These are phyloP conservation scores for Cydia splendana DNA, from an alignment of 1,140 invertebrate species.

Conservation along the genomic window DNA sequence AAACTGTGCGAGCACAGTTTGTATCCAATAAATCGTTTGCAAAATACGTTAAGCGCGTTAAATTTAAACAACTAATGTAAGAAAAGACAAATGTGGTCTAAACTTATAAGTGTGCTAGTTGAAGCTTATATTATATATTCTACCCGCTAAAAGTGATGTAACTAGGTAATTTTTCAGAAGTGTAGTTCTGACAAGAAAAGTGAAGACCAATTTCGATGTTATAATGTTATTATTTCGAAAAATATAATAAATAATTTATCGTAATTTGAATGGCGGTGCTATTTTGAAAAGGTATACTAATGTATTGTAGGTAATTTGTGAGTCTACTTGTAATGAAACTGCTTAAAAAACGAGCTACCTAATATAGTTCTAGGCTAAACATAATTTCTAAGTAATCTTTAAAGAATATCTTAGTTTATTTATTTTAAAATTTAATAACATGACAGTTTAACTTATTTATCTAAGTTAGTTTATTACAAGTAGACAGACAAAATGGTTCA, in stretches of 20 bases:
- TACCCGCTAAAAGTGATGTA: slow-evolving; percentile 23
- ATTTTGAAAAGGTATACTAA: slow-evolving; percentile 72
- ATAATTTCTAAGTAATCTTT: neutral
- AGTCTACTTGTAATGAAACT: slow-evolving; percentile 50
- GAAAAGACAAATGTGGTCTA: neutral
- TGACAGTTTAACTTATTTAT: neutral
- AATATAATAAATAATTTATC: slow-evolving; percentile 42
- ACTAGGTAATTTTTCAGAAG: slow-evolving; percentile 18
- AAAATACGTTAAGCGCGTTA: neutral
- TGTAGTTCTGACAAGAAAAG: slow-evolving; percentile 10
- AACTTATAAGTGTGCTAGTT: slow-evolving; percentile 23
- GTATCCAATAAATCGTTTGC: neutral
- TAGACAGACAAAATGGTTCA: slow-evolving; percentile 50
- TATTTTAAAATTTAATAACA: neutral
- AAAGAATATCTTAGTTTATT: neutral
- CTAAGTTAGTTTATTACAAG: slow-evolving; percentile 40
- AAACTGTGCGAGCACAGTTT: neutral
- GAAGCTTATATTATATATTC: slow-evolving; percentile 12
- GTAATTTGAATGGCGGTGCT: slow-evolving; percentile 71
- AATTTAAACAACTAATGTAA: neutral
- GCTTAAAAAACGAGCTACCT: neutral
- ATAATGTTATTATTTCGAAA: slow-evolving; percentile 42
- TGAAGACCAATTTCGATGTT: slow-evolving; percentile 44
- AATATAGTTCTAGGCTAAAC: neutral
- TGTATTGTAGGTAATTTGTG: slow-evolving; percentile 50